Conservation (phyloP, 2,113 vertebrate genomes). For the Aegypius monachus region DNA sequence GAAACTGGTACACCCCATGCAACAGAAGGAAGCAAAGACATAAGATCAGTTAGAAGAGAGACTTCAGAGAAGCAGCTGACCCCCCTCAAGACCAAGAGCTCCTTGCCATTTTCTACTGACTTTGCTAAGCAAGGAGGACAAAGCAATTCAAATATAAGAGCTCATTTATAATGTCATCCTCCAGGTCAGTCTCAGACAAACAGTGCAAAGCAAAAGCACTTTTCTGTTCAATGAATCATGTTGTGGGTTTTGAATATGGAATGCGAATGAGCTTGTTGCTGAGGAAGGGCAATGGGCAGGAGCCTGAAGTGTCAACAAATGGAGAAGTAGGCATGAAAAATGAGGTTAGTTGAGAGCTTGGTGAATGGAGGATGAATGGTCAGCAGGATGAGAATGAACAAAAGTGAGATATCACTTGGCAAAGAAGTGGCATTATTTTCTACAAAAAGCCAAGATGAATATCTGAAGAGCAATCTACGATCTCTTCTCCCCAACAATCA, state of each 20-base stretch:
- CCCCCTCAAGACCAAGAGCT: not conserved
- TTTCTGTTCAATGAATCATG: constrained; percentile 43
- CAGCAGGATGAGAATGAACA: not conserved
- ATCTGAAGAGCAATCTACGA: not conserved
- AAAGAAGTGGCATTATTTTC: not conserved
- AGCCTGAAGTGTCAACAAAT: constrained; percentile 18
- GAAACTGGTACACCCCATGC: not conserved
- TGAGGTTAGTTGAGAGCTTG: not conserved
- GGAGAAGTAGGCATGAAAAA: constrained; percentile 48
- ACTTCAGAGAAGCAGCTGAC: not conserved
- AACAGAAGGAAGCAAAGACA: not conserved
- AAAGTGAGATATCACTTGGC: not conserved
- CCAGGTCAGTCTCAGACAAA: constrained; percentile 19
- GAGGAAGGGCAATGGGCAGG: constrained; percentile 11
- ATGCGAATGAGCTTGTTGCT: constrained; percentile 32
- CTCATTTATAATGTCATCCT: constrained; percentile 50
- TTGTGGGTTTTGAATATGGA: constrained; percentile 49
- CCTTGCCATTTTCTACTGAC: constrained; percentile 1
- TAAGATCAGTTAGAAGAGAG: not conserved
- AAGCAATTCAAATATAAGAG: constrained; percentile 22
- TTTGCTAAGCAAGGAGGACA: constrained; percentile 22
- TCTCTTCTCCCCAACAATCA: not conserved
- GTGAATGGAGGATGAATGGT: constrained; percentile 18
- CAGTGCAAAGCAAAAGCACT: constrained; percentile 19
- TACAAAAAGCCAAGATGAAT: not conserved